Base-by-base conservation (phyloP, 92 coral and sea anemone species). In the Porites evermanni region DNA sequence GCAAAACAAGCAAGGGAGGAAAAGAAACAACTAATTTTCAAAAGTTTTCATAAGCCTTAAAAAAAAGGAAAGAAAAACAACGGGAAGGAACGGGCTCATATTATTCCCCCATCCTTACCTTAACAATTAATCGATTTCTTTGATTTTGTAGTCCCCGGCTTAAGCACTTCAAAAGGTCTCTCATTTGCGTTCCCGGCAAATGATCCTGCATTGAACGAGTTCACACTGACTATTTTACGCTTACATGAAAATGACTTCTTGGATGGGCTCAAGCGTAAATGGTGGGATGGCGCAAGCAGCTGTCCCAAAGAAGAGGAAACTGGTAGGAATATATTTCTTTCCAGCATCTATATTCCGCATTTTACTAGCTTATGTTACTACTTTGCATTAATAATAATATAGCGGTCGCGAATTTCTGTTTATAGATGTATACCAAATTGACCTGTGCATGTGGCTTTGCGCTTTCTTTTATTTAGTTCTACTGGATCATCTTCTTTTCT, bases 201-300 rank as follows among this genome's bases (percentile, higher is more conserved):
- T 66, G 86, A 73, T 58, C 92, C 95, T 1, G 86, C 86, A 50
- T 69, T 81, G 1, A 79, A 88, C 63, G 89, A 89, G 50, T 84
- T 95, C 50, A 85, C 93, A 1, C 82, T 91, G 8, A 93, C 93
- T 21, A 77, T 89, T 23, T 70, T 95, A 53, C 86, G 88, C 12
- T 94, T 95, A 0, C 89, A 89, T 6, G 96, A 95, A 72, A 91
- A 70, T 16, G 92, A 91, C 7, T 91, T 81, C 24, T 70, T 95
- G 56, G 92, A 87, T 59, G 87, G 91, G 2, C 75, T 95, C 52
- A 67, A 58, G 77, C 69, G 91, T 1, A 91, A 95, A 76, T 95
- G 97, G 96, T 95, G 94, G 89, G 91, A 94, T 47, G 77, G 79
- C 18, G 72, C 86, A 26, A 93, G 76, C 78, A 86, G 83, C 23